Conservation (phyloP, 2,797 vertebrate species). For the Syndactyla subalaris region DNA sequence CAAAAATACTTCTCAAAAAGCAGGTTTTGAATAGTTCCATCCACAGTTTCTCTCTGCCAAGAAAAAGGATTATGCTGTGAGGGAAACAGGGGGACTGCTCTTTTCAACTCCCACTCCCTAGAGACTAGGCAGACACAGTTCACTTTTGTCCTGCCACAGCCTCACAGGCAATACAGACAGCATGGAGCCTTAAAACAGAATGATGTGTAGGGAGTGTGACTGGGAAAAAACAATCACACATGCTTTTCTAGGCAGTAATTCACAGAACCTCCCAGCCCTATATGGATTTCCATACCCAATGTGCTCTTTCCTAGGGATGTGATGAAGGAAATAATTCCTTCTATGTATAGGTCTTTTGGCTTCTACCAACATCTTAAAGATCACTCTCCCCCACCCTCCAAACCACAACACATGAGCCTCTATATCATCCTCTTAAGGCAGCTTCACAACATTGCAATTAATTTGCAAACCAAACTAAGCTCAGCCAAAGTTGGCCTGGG, state of each 20-base stretch:
- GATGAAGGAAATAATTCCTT: background rate
- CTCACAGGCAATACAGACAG: background rate
- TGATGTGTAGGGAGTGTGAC: background rate
- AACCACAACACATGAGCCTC: background rate
- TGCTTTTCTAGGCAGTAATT: background rate
- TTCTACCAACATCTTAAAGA: background rate
- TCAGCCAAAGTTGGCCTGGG: background rate
- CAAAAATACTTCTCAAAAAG: conserved; percentile 2
- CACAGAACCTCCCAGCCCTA: background rate
- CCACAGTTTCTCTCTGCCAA: background rate
- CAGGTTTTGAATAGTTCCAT: background rate
- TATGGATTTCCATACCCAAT: background rate
- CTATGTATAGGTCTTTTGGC: background rate
- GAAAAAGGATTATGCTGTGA: background rate
- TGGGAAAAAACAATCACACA: background rate
- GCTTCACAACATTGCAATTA: background rate
- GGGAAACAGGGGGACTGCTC: background rate
- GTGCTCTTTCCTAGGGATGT: background rate
- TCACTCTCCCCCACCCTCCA: background rate
- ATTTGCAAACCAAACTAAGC: background rate
- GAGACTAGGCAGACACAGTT: background rate
- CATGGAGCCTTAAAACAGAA: background rate
- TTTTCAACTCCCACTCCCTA: background rate
- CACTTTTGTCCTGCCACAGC: background rate
- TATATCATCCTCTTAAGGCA: background rate